A percentile compares a stretch with the other conserved stretches of the same genome.
Conservation (phyloP, 2,113 vertebrate species). For the Campylorhamphus procurvoides region DNA sequence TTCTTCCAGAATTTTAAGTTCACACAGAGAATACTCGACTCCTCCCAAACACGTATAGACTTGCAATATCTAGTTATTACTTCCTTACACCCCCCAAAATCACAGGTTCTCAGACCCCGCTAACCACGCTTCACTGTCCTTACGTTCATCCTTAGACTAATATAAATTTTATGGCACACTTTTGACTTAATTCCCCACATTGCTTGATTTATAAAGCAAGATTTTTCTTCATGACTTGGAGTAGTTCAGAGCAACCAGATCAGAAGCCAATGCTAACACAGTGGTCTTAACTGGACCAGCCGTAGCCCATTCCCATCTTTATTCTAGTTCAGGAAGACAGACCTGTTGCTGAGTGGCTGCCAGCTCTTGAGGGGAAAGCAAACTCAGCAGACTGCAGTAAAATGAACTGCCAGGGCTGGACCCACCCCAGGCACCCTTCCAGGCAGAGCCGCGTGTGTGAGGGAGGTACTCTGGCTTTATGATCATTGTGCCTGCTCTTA, state of each 20-base stretch:
- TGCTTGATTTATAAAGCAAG: not conserved
- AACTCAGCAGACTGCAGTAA: not conserved
- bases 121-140: not conserved
- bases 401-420: not conserved
- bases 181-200: not conserved
- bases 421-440: not conserved
- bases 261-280: not conserved
- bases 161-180: not conserved
- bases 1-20: not conserved
- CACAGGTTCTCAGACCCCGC: not conserved
- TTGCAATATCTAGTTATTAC: not conserved
- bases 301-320: not conserved
- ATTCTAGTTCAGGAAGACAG: not conserved
- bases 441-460: not conserved
- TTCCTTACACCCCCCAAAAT: not conserved
- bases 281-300: not conserved
- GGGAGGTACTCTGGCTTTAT: not conserved
- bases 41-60: not conserved
- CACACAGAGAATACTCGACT: not conserved
- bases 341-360: not conserved
- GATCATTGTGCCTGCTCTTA: not conserved
- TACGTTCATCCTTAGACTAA: not conserved
- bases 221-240: not conserved
- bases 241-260: not conserved
- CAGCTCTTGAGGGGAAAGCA: not conserved